phyloP scores from a whole-genome alignment of 2,113 vertebrate genomes.

The Colinus virginianus region DNA sequence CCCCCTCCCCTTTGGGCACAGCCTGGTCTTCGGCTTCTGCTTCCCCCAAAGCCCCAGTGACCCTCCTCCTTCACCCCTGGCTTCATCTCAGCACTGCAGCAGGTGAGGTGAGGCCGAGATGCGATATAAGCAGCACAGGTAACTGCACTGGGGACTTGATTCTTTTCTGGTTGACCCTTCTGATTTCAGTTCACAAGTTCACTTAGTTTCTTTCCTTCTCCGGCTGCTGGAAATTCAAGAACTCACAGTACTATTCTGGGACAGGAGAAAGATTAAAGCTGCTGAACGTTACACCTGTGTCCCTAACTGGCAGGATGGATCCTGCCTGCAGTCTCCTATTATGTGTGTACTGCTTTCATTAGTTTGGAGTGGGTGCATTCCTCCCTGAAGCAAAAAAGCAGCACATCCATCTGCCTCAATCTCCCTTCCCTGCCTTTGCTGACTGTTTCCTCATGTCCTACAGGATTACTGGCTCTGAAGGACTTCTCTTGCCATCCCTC shows the following conservation, averaged over 20 bases:
- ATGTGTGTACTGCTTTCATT: background rate
- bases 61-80: background rate
- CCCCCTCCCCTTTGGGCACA: background rate
- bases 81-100: background rate
- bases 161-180: background rate
- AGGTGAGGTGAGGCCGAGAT: background rate
- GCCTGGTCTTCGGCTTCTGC: background rate
- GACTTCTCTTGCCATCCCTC: background rate
- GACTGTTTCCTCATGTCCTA: background rate
- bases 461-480: background rate
- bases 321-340: background rate
- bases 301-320: background rate
- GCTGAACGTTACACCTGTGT: fast-evolving
- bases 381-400: background rate
- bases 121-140: background rate
- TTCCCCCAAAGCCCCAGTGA: background rate
- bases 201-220: background rate
- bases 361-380: background rate
- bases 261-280: background rate
- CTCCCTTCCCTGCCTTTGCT: background rate
- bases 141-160: background rate
- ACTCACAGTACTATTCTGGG: background rate
- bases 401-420: background rate
- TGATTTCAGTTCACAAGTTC: background rate
- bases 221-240: background rate